Evolutionary conservation across 1,140 invertebrate genomes (phyloP).

Genomic region (Drosophila nebulosa): DNA sequence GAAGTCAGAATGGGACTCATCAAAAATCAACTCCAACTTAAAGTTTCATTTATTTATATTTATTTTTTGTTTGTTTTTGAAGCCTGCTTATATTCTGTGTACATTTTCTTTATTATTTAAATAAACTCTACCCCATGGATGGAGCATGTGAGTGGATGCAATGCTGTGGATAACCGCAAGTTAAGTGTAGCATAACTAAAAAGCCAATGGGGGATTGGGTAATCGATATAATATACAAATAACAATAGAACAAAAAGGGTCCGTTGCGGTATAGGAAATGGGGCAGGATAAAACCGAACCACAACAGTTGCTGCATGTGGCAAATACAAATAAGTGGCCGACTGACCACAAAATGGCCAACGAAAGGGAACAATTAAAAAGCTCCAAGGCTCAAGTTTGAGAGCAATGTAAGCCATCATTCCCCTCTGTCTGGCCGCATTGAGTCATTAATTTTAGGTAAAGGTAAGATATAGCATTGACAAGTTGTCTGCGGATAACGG

Average conservation of each 20-base stretch:
- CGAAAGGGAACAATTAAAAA: constrained; percentile 61
- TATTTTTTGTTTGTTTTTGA: too few relatives aligned
- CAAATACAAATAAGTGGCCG: constrained; percentile 53
- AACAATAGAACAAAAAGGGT: not conserved
- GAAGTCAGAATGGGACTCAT: too few relatives aligned
- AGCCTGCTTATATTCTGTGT: too few relatives aligned
- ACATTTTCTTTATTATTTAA: constrained; percentile 14
- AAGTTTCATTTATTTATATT: too few relatives aligned
- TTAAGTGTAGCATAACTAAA: constrained; percentile 25
- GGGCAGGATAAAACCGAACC: constrained; percentile 6
- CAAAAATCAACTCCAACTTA: too few relatives aligned
- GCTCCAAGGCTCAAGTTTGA: constrained; percentile 38
- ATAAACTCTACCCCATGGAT: constrained; percentile 13
- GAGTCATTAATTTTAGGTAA: constrained; percentile 67
- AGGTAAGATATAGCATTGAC: constrained; percentile 46
- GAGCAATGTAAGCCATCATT: constrained; percentile 18
- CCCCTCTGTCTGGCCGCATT: constrained; percentile 36
- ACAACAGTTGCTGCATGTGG: constrained; percentile 35
- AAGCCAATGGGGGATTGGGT: constrained; percentile 9
- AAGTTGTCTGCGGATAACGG: not conserved
- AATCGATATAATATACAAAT: constrained; percentile 15
- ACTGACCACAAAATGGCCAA: constrained; percentile 50
- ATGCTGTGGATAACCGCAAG: constrained; percentile 32
- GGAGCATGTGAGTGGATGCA: not conserved
- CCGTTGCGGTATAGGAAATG: not conserved